These are phyloP conservation scores for Battus philenor DNA, from an alignment of 1,140 invertebrate species.

Conservation along the genomic window DNA sequence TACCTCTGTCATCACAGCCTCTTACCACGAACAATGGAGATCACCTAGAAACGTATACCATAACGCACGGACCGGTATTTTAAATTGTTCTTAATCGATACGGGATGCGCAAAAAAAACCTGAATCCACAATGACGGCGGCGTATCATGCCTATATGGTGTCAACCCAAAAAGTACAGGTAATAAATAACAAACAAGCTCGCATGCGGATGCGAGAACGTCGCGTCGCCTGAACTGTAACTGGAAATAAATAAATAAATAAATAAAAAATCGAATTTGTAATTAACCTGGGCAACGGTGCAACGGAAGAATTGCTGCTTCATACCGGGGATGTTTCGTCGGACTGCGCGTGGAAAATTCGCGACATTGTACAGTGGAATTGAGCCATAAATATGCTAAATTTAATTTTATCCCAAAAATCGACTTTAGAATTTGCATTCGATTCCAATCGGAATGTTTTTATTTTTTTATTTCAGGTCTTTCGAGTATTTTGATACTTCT, in stretches of 20 bases:
- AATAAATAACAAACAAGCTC: slow-evolving; percentile 60
- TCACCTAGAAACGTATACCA: background rate
- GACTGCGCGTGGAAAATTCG: slow-evolving; percentile 23
- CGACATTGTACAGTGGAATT: slow-evolving; percentile 50
- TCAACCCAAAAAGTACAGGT: slow-evolving; percentile 50
- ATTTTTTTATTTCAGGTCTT: too few species aligned
- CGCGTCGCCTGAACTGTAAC: slow-evolving; percentile 22
- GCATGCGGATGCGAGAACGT: slow-evolving; percentile 24
- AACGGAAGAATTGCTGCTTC: slow-evolving; percentile 28
- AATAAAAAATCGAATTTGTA: slow-evolving; percentile 53
- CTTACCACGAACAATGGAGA: too few species aligned
- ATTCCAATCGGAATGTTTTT: background rate
- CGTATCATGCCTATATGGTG: slow-evolving; percentile 35
- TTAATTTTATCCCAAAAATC: slow-evolving; percentile 45
- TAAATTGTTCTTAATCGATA: slow-evolving; percentile 8
- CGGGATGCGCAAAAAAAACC: background rate
- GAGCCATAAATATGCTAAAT: slow-evolving; percentile 64
- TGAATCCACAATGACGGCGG: slow-evolving; percentile 5
- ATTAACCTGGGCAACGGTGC: slow-evolving; percentile 51
- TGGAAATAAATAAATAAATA: slow-evolving; percentile 18
- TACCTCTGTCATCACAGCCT: too few species aligned
- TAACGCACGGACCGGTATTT: background rate
- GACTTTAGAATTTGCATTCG: slow-evolving; percentile 42
- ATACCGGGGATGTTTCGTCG: slow-evolving; percentile 33
- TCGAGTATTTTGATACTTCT: too few species aligned